phyloP scores from a whole-genome alignment of 2,113 vertebrate species.

The Natator depressus region DNA sequence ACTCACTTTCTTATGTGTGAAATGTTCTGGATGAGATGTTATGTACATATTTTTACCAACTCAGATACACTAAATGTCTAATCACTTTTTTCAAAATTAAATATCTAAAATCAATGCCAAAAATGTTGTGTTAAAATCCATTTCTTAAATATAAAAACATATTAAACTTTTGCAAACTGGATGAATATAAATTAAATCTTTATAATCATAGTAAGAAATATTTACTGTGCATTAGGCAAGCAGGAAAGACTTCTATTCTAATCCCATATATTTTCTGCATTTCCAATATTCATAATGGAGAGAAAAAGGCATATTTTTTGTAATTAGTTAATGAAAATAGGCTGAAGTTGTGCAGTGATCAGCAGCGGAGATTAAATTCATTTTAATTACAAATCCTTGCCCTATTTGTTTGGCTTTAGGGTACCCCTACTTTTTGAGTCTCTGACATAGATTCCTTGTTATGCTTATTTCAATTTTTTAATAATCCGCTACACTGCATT shows the following conservation, averaged over 20 bases:
- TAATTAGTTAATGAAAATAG: conserved; percentile 76
- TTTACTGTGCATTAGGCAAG: conserved; percentile 36
- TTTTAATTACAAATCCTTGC: conserved; percentile 71
- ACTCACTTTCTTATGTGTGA: neutral
- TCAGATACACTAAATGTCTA: neutral
- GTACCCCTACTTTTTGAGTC: neutral
- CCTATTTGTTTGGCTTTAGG: conserved; percentile 38
- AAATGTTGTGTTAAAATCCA: conserved; percentile 15
- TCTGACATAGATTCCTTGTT: neutral
- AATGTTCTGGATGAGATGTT: neutral
- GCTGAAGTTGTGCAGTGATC: conserved; percentile 56
- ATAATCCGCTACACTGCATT: neutral
- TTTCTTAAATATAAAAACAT: neutral
- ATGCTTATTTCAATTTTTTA: neutral
- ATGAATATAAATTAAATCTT: conserved; percentile 19
- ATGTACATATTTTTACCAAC: neutral
- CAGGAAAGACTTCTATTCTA: conserved; percentile 38
- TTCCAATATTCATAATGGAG: conserved; percentile 41
- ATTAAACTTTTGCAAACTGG: neutral
- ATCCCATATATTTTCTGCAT: conserved; percentile 44
- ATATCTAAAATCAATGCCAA: conserved; percentile 1
- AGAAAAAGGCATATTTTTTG: conserved; percentile 38
- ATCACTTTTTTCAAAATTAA: conserved; percentile 18
- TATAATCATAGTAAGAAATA: conserved; percentile 37
- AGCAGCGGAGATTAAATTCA: conserved; percentile 67